Evolutionary conservation across 2,888 invertebrate species (phyloP).

Genomic region (Drosophila melanosoma): DNA sequence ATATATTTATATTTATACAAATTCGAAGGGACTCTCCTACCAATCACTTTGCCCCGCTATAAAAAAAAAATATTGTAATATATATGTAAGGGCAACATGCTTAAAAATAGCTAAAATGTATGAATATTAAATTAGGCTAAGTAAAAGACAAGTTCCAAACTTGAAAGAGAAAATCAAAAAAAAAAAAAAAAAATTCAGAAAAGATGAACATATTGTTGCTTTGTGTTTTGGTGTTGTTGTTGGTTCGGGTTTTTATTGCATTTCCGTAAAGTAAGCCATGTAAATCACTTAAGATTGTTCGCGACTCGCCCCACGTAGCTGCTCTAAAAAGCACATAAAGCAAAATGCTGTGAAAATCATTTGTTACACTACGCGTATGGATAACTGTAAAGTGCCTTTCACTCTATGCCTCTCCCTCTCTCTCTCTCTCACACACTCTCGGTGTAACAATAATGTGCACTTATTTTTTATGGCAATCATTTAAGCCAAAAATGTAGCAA

Average conservation of each 20-base stretch:
- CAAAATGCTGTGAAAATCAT: conserved; percentile 79
- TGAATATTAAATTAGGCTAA: conserved; percentile 76
- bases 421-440: not conserved
- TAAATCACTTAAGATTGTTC: conserved; percentile 75
- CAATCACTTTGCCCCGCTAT: not conserved
- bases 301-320: conserved; percentile 62
- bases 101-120: conserved; percentile 73
- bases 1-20: conserved; percentile 28
- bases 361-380: conserved; percentile 80
- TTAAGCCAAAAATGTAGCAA: conserved; percentile 77
- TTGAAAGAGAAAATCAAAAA: conserved; percentile 10
- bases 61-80: not conserved
- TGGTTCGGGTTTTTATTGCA: conserved; percentile 57
- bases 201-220: conserved; percentile 24
- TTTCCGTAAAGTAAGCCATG: conserved; percentile 76
- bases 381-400: conserved; percentile 73
- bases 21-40: conserved; percentile 26
- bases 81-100: conserved; percentile 22
- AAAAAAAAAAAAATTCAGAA: not conserved
- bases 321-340: conserved; percentile 76
- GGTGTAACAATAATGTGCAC: conserved; percentile 78
- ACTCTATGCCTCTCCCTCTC: conserved; percentile 22
- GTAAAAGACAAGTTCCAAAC: conserved; percentile 41
- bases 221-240: conserved; percentile 17
- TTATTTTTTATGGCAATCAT: conserved; percentile 81